A percentile compares a stretch with the other conserved stretches of the same genome.
Evolutionary conservation across 2,113 vertebrate species (phyloP).

Genomic region (Eidolon helvum): DNA sequence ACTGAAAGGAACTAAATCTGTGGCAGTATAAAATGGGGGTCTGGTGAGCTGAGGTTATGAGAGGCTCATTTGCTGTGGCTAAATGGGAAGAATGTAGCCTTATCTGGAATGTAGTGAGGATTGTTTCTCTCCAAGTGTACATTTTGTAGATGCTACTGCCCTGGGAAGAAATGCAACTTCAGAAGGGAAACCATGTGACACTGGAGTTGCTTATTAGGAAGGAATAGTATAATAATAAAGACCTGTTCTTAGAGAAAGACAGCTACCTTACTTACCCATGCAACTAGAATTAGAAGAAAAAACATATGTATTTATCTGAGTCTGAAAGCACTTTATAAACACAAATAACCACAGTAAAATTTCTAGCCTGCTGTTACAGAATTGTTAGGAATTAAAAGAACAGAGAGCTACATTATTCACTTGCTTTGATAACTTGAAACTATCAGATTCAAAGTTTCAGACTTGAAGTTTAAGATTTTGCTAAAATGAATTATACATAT

Average conservation of each 20-base stretch:
- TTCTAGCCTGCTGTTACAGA: not conserved
- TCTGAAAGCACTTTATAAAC: not conserved
- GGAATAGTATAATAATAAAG: not conserved
- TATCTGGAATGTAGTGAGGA: not conserved
- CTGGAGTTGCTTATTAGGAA: not conserved
- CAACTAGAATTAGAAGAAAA: not conserved
- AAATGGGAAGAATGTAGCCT: not conserved
- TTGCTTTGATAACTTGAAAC: constrained; percentile 32
- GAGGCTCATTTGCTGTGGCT: not conserved
- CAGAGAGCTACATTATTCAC: not conserved
- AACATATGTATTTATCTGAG: not conserved
- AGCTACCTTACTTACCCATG: not conserved
- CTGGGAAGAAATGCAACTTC: constrained; percentile 5
- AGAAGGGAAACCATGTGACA: not conserved
- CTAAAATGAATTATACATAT: not conserved
- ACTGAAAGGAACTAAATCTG: not conserved
- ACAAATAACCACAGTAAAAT: not conserved
- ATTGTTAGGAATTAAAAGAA: not conserved
- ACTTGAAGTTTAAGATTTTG: constrained; percentile 14
- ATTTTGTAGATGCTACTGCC: not conserved
- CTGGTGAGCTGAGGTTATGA: not conserved
- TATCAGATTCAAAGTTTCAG: not conserved
- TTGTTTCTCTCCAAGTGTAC: not conserved
- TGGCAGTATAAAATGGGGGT: not conserved
- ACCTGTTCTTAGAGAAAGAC: not conserved